Conservation (phyloP, 1,140 invertebrate species). For the Vollenhovia emeryi region DNA sequence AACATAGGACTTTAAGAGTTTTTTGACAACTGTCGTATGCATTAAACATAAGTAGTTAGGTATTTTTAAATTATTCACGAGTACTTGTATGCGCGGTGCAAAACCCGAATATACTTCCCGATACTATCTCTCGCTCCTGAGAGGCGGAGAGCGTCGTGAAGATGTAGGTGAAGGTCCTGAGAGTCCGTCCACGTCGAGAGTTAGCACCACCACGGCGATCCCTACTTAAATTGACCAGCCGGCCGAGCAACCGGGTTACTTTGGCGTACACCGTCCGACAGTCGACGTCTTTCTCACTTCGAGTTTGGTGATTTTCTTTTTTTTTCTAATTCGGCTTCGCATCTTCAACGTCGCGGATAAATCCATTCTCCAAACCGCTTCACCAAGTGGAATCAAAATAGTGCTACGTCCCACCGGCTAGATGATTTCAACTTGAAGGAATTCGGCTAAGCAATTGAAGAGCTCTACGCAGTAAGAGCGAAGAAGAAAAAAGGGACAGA, state of each 20-base stretch:
- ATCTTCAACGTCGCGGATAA: neutral
- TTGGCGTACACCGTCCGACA: conserved; percentile 67
- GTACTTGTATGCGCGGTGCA: neutral
- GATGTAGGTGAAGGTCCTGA: conserved; percentile 63
- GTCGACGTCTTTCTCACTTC: conserved; percentile 49
- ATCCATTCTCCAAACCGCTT: neutral
- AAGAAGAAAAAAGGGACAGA: neutral
- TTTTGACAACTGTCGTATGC: neutral
- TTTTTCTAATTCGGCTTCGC: neutral
- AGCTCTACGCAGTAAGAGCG: neutral
- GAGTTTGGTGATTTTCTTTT: neutral
- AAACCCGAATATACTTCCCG: neutral
- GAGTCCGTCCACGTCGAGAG: conserved; percentile 39
- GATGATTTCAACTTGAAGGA: conserved; percentile 21
- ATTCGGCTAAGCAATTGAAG: conserved; percentile 30
- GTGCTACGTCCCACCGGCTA: neutral
- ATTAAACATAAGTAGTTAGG: no score
- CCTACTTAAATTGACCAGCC: conserved; percentile 77
- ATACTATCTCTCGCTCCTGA: neutral
- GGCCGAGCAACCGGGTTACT: conserved; percentile 75
- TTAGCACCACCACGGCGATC: conserved; percentile 51
- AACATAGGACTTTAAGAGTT: neutral
- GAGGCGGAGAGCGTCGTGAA: conserved; percentile 18
- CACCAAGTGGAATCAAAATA: conserved; percentile 1
- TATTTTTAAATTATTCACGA: neutral